Base-by-base conservation (phyloP, 2,797 vertebrate species). In the Mallotus villosus region DNA sequence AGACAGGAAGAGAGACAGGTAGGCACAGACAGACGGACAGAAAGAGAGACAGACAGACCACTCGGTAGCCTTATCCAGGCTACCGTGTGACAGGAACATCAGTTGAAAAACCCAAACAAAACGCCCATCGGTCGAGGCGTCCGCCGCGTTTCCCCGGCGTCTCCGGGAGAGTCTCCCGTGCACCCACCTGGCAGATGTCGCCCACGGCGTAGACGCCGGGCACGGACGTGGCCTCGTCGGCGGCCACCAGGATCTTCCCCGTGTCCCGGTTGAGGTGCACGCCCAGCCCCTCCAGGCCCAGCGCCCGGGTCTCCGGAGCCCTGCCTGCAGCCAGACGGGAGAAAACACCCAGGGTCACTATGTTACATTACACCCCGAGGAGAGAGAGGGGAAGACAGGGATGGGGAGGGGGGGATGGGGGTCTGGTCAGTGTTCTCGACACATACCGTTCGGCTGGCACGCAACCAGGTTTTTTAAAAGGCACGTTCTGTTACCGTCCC, bases 131-230 rank as follows among this genome's bases (percentile, higher is more conserved):
- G 0, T 16, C 46, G 14, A 49, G 46, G 14, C 17, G 17, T 4
- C 19, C 19, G 17, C 16, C 1, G 49, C 1, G 19, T 53, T n/a
- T 53, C 4, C 2, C 17, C 5, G 3, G 49, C 27, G 12, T 51
- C 49, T 14, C 17, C 16, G 12, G 49, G 49, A 4, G 12, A n/a
- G n/a, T n/a, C n/a, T 51, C 3, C 14, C 2, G 51, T 1, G 16
- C 34, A 58, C 73, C 0, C 92, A 98, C 97, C 95, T 98, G 94
- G 0, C 94, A 84, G 64, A 97, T 93, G 76, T 99, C 97, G 69
- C 97, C 97, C 0, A 99, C 83, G 74, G 97, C 96, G 11, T 92
- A 99, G 84, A 99, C 92, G 84, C 95, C 95, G 71, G 94, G 92
- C 76, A 96, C 86, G 0, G 96, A 96, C 41, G 97, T 96, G 63